Evolutionary conservation across 2,888 invertebrate genomes (phyloP), one percentile per base, ranked within the genome.

Genomic region (Exephanes ischioxanthus): DNA sequence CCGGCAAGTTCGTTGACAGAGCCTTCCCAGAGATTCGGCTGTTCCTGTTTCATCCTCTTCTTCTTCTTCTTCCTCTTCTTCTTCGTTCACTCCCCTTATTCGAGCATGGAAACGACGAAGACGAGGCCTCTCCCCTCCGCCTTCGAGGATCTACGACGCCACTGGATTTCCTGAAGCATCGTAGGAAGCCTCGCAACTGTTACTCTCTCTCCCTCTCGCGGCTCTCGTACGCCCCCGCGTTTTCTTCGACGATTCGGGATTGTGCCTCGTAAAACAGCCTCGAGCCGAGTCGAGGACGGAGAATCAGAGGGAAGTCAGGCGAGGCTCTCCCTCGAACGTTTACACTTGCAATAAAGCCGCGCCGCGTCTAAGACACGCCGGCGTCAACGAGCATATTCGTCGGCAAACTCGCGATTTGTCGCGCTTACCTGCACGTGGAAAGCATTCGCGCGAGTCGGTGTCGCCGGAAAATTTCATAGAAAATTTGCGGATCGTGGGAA

Each of bases 1-100:
- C 76, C 71, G 66, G 70, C 71, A 86, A 83, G 77, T 83, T 87
- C 84, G 86, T 85, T 85, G 87, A 87, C 86, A 83, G 83, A 86
- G 79, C 80, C 61, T 63, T 83, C 41, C 72, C 76, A 75, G 79
- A 71, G 71, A 79, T 76, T 82, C 48, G 70, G 48, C 63, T 71
- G 75, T 71, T 70, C 78, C 84, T 63, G 77, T 37, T 67, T 67
- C 68, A 63, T 79, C 71, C 68, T 48, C 45, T 16, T 48, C 16
- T 48, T 48, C 41, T 41, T 11, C 45, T 16, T 48, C 45, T 48
- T 68, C 51, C 16, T 70, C 67, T 11, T 61, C 73, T 16, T 67
- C 73, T 68, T 77, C 79, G 67, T 55, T 61, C 45, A 33, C 63
- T 67, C 45, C 6, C 19, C 68, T 37, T 61, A 33, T 58, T 58